phyloP scores from a whole-genome alignment of 1,140 invertebrate genomes.

The Cherax destructor region DNA sequence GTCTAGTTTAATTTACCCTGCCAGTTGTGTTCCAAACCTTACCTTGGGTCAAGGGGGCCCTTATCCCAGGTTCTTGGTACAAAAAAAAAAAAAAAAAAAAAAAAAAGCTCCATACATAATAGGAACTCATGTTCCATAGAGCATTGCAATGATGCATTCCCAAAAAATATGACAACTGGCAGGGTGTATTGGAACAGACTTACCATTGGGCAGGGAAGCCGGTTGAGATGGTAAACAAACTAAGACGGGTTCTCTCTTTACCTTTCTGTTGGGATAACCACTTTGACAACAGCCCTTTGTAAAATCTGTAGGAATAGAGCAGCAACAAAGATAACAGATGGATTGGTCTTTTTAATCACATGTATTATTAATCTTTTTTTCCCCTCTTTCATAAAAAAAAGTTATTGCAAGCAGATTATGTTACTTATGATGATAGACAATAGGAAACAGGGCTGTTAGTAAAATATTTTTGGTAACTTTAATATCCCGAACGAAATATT shows the following conservation, averaged over 20 bases:
- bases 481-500: slow-evolving; percentile 43
- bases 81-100: background rate
- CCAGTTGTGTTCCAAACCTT: slow-evolving; percentile 61
- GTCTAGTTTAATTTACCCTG: slow-evolving; percentile 68
- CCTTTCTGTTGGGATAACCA: slow-evolving; percentile 98
- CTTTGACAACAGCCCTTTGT: slow-evolving; percentile 94
- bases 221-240: slow-evolving; percentile 63
- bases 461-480: slow-evolving; percentile 42
- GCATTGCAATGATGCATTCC: background rate
- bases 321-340: slow-evolving; percentile 73
- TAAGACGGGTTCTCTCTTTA: slow-evolving; percentile 76
- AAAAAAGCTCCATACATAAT: background rate
- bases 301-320: slow-evolving; percentile 82
- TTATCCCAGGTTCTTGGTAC: background rate
- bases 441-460: slow-evolving; percentile 60
- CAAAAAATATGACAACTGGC: slow-evolving; percentile 44
- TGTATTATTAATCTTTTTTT: slow-evolving; percentile 44
- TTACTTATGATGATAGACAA: slow-evolving; percentile 50
- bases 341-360: slow-evolving; percentile 54
- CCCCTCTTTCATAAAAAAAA: slow-evolving; percentile 49
- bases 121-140: background rate
- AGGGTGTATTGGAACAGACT: slow-evolving; percentile 69
- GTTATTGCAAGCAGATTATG: slow-evolving; percentile 62
- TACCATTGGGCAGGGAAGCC: slow-evolving; percentile 64
- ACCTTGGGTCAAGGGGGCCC: slow-evolving; percentile 28